Evolutionary conservation across 2,797 vertebrate species (phyloP).

Genomic region (Phataginus tricuspis): DNA sequence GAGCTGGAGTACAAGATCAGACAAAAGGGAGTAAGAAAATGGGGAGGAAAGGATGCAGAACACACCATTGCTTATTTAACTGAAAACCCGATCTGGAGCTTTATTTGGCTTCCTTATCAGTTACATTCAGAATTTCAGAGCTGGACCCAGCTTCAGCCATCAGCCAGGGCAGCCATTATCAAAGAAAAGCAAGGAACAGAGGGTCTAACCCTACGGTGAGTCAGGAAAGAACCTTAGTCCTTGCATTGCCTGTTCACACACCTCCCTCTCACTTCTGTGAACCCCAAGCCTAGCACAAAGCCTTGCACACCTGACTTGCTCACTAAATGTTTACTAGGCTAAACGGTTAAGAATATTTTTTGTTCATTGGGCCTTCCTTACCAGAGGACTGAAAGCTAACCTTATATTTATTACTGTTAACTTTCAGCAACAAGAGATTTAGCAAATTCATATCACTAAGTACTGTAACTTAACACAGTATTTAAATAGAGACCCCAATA

Average conservation of each 20-base stretch:
- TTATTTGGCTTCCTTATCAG: background rate
- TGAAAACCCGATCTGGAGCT: background rate
- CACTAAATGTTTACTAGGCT: background rate
- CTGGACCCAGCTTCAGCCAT: background rate
- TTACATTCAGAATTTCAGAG: background rate
- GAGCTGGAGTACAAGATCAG: background rate
- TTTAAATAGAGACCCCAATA: background rate
- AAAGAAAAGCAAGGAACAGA: background rate
- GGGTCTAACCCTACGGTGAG: background rate
- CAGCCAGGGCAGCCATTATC: background rate
- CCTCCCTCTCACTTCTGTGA: background rate
- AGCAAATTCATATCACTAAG: background rate
- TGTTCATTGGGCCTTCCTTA: background rate
- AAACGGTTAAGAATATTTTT: background rate
- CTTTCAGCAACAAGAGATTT: background rate
- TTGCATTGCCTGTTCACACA: background rate
- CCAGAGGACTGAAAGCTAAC: background rate
- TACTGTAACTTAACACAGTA: background rate
- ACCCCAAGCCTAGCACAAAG: background rate
- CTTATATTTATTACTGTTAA: conserved; percentile 29
- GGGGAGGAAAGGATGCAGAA: background rate
- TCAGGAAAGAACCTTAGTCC: background rate
- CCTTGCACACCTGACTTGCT: background rate
- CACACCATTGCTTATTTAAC: background rate
- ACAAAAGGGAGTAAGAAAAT: background rate